Conservation (phyloP, 2,888 invertebrate genomes). For the Steromphala cineraria region DNA sequence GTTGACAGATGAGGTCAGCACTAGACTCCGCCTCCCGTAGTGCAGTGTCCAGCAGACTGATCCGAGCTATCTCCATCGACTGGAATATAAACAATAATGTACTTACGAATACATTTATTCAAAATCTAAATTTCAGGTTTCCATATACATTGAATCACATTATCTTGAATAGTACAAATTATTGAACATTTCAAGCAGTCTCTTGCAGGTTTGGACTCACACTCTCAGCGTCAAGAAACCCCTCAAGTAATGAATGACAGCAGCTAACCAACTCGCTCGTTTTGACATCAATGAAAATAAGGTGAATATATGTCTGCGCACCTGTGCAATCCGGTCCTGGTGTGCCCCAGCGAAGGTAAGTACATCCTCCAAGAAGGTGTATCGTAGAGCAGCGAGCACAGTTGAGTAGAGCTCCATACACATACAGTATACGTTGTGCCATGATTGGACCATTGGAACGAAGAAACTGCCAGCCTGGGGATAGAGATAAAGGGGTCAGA, state of each 20-base stretch:
- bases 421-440: slow-evolving; percentile 69
- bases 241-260: too few species aligned
- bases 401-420: slow-evolving; percentile 68
- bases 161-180: too few species aligned
- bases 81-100: slow-evolving; percentile 32
- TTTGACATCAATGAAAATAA: too few species aligned
- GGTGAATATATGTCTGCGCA: slow-evolving; percentile 26
- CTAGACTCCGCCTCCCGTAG: slow-evolving; percentile 65
- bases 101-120: too few species aligned
- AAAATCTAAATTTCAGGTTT: too few species aligned
- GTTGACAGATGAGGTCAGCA: slow-evolving; percentile 62
- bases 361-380: slow-evolving; percentile 74
- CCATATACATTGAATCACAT: too few species aligned
- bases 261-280: too few species aligned
- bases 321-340: slow-evolving; percentile 75
- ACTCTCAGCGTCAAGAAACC: too few species aligned
- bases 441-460: slow-evolving; percentile 27
- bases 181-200: too few species aligned
- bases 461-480: background rate
- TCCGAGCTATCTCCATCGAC: slow-evolving; percentile 55
- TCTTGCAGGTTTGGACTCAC: too few species aligned
- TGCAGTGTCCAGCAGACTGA: slow-evolving; percentile 46
- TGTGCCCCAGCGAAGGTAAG: slow-evolving; percentile 75
- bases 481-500: too few species aligned
- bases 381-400: slow-evolving; percentile 66